Evolutionary conservation across 2,888 invertebrate genomes (phyloP).

Genomic region (Dynastes tityus): DNA sequence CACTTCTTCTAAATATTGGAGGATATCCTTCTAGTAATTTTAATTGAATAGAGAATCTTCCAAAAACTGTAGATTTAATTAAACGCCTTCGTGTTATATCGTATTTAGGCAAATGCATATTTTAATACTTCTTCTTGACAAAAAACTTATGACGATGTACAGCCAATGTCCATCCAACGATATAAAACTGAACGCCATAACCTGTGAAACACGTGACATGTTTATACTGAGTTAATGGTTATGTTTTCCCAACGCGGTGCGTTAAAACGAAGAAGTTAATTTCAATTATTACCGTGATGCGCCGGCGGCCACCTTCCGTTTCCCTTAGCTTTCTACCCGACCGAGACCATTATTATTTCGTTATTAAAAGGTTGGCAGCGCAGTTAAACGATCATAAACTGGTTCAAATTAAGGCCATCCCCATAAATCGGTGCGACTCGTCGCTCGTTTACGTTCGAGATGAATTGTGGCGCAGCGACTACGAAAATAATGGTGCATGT

Average conservation of each 20-base stretch:
- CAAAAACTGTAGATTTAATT: too few species aligned
- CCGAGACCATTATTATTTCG: conserved; percentile 34
- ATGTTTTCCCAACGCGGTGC: background rate
- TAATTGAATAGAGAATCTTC: too few species aligned
- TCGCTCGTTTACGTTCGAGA: conserved; percentile 63
- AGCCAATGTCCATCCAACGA: too few species aligned
- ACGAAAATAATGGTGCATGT: conserved; percentile 65
- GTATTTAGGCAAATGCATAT: too few species aligned
- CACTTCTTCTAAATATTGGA: too few species aligned
- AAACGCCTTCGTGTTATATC: too few species aligned
- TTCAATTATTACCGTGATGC: conserved; percentile 43
- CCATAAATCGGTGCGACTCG: conserved; percentile 59
- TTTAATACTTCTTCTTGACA: too few species aligned
- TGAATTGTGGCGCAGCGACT: conserved; percentile 62
- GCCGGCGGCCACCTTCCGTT: conserved; percentile 1
- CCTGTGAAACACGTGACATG: background rate
- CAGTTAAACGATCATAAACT: conserved; percentile 63
- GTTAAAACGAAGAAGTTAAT: conserved; percentile 32
- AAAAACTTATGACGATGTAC: too few species aligned
- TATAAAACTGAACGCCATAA: too few species aligned
- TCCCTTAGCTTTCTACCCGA: too few species aligned
- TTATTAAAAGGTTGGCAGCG: conserved; percentile 54
- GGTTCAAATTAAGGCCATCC: conserved; percentile 63
- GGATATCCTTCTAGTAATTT: too few species aligned
- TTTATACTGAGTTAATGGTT: conserved; percentile 2